Evolutionary conservation across 2,113 vertebrate species (phyloP).

Genomic region (Syngnathus scovelli): DNA sequence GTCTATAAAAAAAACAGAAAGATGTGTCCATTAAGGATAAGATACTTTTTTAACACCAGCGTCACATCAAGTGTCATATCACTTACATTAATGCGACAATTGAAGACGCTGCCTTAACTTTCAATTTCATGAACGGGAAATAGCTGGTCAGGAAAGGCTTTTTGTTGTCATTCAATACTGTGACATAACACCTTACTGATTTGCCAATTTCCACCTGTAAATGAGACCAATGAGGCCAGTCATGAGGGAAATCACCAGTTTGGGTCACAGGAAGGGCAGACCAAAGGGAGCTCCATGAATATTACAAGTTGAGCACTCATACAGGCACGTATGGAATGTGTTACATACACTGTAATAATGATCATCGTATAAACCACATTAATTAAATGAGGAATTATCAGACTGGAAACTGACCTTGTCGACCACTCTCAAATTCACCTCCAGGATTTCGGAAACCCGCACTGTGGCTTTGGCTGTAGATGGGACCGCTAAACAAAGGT

Average conservation of each 20-base stretch:
- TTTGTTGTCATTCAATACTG: constrained; percentile 85
- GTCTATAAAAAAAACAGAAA: constrained; percentile 51
- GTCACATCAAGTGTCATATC: background rate
- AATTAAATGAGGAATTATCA: background rate
- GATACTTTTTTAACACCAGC: background rate
- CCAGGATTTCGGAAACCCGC: constrained; percentile 83
- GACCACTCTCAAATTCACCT: constrained; percentile 84
- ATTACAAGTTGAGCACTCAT: background rate
- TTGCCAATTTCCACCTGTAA: constrained; percentile 93
- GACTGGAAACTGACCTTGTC: constrained; percentile 83
- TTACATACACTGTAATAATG: constrained; percentile 12
- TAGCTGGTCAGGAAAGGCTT: constrained; percentile 86
- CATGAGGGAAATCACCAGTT: constrained; percentile 12
- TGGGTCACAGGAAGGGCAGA: constrained; percentile 19
- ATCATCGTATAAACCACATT: constrained; percentile 12
- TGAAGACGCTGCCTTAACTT: constrained; percentile 79
- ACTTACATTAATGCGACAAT: constrained; percentile 87
- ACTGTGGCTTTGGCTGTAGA: constrained; percentile 77
- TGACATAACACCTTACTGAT: constrained; percentile 82
- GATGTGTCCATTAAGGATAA: constrained; percentile 3
- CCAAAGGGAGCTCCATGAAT: constrained; percentile 1
- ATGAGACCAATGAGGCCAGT: constrained; percentile 18
- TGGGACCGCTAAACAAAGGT: constrained; percentile 86
- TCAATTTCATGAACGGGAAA: constrained; percentile 85
- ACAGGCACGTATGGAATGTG: constrained; percentile 23